Percentiles rank a stretch among this genome's conserved stretches.
Evolutionary conservation across 2,113 vertebrate genomes (phyloP).

Genomic region (Suricata suricatta): DNA sequence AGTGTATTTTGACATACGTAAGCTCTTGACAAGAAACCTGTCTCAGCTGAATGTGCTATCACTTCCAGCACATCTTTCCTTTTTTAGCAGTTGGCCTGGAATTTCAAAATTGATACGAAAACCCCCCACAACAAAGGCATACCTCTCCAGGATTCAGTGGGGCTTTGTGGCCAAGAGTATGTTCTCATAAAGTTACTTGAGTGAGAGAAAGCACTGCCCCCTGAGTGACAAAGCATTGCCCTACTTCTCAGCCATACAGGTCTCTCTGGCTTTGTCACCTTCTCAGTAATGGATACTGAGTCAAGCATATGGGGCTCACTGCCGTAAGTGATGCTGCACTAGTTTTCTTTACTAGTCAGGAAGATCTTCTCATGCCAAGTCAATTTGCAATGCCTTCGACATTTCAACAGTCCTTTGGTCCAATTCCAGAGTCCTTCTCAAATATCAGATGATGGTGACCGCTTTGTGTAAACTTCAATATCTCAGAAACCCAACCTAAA

Average conservation of each 20-base stretch:
- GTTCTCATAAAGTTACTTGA: constrained; percentile 44
- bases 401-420: constrained; percentile 80
- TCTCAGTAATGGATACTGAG: constrained; percentile 74
- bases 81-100: not conserved
- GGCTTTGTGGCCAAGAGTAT: not conserved
- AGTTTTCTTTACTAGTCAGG: constrained; percentile 77
- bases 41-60: not conserved
- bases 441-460: constrained; percentile 64
- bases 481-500: constrained; percentile 57
- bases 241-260: constrained; percentile 63
- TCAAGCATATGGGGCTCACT: constrained; percentile 83
- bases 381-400: constrained; percentile 84
- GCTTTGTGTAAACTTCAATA: constrained; percentile 44
- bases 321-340: constrained; percentile 75
- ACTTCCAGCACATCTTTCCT: not conserved
- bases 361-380: constrained; percentile 81
- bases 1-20: not conserved
- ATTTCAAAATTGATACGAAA: constrained; percentile 72
- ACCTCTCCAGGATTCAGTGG: constrained; percentile 63
- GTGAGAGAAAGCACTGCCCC: not conserved
- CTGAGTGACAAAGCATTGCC: constrained; percentile 44
- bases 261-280: constrained; percentile 74
- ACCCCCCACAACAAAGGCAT: constrained; percentile 30
- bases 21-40: constrained; percentile 32
- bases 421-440: constrained; percentile 75